Evolutionary conservation across 2,113 vertebrate genomes (phyloP), one percentile per base, ranked within the genome.

Genomic region (Clinocottus analis): DNA sequence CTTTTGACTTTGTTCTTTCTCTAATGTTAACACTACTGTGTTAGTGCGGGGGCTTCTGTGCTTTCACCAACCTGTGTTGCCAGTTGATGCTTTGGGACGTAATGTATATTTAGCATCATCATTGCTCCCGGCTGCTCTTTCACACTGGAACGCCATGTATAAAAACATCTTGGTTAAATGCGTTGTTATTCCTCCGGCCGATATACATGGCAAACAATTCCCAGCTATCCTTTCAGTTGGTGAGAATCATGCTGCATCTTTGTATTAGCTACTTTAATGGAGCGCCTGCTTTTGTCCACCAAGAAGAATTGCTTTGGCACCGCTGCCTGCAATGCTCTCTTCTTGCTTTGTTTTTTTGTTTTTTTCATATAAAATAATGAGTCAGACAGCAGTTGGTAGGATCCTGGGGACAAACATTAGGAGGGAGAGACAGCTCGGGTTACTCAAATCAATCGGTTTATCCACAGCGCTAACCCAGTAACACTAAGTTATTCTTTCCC

Each of bases 291-390:
- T 59, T 21, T 59, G 47, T 81, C 65, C 51, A 72, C 27, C 7
- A 41, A 16, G 29, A 45, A 62, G 55, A 13, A 21, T 45, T 62
- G 17, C 27, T 73, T 72, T 76, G 78, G 85, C 76, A 23, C 13
- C 13, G 1, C 65, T 82, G 79, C 76, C 87, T 77, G 53, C 60
- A 45, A 19, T 74, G 41, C 64, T 86, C 13, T 80, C 63, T 56
- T 62, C 27, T 39, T 23, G 65, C 82, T 87, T 58, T 76, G 73
- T 31, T 31, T 31, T 31, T 75, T 75, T 77, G n/a, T n/a, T n/a
- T n/a, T n/a, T n/a, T n/a, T n/a, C n/a, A n/a, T 70, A 77, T 83
- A 64, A 79, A 90, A 87, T 90, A 87, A 90, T 92, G 86, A 92
- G 86, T 89, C 82, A 84, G 71, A 72, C 86, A 85, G 91, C 87